A percentile compares a stretch with the other conserved stretches of the same genome.
phyloP scores from a whole-genome alignment of 2,113 vertebrate genomes.

The Mustela nigripes region DNA sequence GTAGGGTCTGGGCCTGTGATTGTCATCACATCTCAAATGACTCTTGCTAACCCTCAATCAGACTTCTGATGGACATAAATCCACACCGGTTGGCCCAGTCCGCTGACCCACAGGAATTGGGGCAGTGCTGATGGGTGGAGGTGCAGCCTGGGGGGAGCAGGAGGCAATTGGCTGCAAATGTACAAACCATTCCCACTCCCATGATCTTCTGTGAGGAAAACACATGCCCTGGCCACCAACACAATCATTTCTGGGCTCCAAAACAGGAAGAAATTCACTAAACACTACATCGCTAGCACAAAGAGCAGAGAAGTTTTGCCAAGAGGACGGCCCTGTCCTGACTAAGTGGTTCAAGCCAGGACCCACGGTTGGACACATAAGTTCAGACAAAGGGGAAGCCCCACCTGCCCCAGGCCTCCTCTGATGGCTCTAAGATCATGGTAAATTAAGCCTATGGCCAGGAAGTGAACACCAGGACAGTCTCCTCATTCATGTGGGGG shows the following conservation, averaged over 20 bases:
- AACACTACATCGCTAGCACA: conserved; percentile 70
- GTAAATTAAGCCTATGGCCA: no score
- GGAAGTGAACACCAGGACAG: not conserved
- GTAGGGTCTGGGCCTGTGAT: not conserved
- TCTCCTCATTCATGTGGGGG: not conserved
- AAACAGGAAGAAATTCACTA: conserved; percentile 84
- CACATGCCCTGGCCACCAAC: conserved; percentile 69
- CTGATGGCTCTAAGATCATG: not conserved
- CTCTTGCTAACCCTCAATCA: conserved; percentile 62
- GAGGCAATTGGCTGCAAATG: not conserved
- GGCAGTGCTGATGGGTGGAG: not conserved
- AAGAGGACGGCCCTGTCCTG: conserved; percentile 50
- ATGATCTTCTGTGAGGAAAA: conserved; percentile 75
- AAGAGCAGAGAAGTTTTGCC: conserved; percentile 74
- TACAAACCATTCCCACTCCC: not conserved
- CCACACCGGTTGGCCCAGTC: not conserved
- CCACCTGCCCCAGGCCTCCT: not conserved
- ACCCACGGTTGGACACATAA: no score
- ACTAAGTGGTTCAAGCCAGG: not conserved
- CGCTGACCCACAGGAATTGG: not conserved
- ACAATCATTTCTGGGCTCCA: conserved; percentile 80
- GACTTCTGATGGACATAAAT: not conserved
- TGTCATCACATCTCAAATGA: conserved; percentile 54
- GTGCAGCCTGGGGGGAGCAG: not conserved
- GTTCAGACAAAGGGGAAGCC: not conserved